Conservation (phyloP, 2,888 invertebrate genomes). For the Yponomeuta sedellus region DNA sequence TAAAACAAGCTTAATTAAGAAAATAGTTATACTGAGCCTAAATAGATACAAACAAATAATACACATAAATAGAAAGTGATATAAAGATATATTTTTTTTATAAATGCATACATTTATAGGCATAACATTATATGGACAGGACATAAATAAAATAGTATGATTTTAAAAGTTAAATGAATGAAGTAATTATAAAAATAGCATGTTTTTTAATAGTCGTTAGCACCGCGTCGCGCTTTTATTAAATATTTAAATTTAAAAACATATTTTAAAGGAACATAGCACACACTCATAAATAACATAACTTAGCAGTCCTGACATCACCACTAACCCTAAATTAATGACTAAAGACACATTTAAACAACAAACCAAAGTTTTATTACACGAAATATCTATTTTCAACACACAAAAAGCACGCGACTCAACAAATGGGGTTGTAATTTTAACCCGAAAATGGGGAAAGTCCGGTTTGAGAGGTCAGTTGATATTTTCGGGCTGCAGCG, state of each 20-base stretch:
- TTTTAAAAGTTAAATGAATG: no score
- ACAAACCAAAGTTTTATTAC: conserved; percentile 53
- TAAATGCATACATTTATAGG: no score
- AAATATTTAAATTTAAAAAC: background rate
- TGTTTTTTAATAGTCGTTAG: no score
- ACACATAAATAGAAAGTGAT: no score
- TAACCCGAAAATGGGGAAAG: conserved; percentile 38
- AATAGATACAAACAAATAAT: no score
- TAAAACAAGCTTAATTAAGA: no score
- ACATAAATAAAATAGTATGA: no score
- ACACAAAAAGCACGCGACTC: conserved; percentile 49
- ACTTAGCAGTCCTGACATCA: conserved; percentile 39
- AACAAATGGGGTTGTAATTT: conserved; percentile 41
- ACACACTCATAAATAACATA: conserved; percentile 39
- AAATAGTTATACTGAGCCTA: no score
- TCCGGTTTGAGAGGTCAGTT: conserved; percentile 59
- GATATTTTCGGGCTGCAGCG: conserved; percentile 34
- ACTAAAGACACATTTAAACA: conserved; percentile 51
- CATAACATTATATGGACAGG: no score
- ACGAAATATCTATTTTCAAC: conserved; percentile 52
- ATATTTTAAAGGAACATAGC: conserved; percentile 10
- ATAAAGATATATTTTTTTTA: no score
- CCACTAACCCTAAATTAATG: conserved; percentile 41
- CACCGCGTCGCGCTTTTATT: no score
- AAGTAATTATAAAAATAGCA: no score